phyloP scores from a whole-genome alignment of 2,797 vertebrate genomes.

The Lagocephalus sceleratus region DNA sequence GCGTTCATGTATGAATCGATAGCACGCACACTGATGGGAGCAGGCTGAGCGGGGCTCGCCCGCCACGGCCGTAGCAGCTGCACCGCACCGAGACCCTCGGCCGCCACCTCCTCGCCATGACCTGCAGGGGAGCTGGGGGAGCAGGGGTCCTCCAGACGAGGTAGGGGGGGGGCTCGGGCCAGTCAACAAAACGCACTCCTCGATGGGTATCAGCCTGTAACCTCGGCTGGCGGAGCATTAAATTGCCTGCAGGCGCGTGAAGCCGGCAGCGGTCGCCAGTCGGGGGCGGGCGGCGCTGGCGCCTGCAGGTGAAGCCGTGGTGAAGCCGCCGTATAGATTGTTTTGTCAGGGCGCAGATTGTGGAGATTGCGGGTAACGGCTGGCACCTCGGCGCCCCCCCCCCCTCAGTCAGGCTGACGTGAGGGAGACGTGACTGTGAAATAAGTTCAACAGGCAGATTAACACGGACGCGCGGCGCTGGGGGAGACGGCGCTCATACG shows the following conservation, averaged over 20 bases:
- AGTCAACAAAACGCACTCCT: too few species aligned
- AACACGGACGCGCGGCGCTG: constrained; percentile 50
- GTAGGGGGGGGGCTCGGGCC: too few species aligned
- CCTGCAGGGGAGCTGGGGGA: too few species aligned
- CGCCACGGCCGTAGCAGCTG: too few species aligned
- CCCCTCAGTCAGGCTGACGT: constrained; percentile 34
- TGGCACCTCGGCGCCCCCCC: constrained; percentile 49
- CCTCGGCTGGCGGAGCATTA: neutral
- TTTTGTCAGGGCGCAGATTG: constrained; percentile 60
- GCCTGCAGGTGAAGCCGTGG: constrained; percentile 54
- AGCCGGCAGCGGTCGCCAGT: constrained; percentile 27
- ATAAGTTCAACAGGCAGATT: constrained; percentile 59
- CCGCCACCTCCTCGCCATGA: too few species aligned
- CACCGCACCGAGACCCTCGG: too few species aligned
- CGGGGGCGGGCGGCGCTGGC: constrained; percentile 37
- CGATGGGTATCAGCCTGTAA: too few species aligned
- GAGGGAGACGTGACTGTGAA: constrained; percentile 56
- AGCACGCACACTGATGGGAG: too few species aligned
- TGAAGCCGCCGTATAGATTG: constrained; percentile 59
- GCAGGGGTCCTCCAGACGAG: too few species aligned
- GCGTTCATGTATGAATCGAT: too few species aligned
- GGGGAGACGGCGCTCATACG: constrained; percentile 24
- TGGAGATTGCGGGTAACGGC: constrained; percentile 48
- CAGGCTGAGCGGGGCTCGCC: too few species aligned
- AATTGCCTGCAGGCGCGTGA: constrained; percentile 19